Conservation (phyloP, 2,113 vertebrate species). For the Peromyscus leucopus region DNA sequence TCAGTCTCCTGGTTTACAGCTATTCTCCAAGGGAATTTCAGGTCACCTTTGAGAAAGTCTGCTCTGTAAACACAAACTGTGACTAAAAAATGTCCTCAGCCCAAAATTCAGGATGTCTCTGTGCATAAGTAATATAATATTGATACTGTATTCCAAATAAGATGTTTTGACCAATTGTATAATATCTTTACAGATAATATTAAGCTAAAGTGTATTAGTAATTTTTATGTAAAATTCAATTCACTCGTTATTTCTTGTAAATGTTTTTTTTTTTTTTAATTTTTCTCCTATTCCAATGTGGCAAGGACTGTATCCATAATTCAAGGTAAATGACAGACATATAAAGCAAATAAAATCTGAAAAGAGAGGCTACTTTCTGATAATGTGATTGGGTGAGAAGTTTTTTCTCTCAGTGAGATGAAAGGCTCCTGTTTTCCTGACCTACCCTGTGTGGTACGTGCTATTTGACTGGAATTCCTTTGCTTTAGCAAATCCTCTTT, state of each 20-base stretch:
- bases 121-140: background rate
- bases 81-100: background rate
- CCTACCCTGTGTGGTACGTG: background rate
- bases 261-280: background rate
- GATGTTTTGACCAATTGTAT: background rate
- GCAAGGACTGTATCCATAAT: background rate
- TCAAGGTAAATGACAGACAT: background rate
- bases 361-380: background rate
- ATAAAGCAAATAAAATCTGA: background rate
- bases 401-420: background rate
- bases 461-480: background rate
- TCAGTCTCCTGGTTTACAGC: background rate
- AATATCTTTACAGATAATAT: background rate
- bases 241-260: background rate
- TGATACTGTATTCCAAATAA: background rate
- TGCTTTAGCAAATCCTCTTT: background rate
- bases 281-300: background rate
- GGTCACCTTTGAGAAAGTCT: background rate
- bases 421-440: background rate
- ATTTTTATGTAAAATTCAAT: background rate
- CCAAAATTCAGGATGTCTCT: background rate
- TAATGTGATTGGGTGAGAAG: background rate
- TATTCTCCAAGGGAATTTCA: background rate
- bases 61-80: background rate
- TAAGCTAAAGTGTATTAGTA: background rate